These are phyloP conservation scores for Drosophila murphyi DNA, from an alignment of 1,140 invertebrate species.

Conservation along the genomic window DNA sequence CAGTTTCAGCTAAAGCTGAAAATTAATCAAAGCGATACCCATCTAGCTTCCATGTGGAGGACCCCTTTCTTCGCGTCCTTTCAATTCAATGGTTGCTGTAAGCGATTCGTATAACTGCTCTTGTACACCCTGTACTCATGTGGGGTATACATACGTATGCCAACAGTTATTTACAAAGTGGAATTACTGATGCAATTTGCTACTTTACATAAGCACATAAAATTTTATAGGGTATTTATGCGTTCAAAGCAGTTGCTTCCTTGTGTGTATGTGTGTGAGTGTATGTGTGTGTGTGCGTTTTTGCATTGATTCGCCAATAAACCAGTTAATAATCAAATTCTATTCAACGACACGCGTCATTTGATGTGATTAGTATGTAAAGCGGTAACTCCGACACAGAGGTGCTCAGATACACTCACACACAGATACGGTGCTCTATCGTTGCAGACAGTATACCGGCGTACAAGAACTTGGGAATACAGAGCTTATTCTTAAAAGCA, in stretches of 20 bases:
- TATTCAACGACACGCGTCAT: conserved; percentile 70
- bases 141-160: neutral
- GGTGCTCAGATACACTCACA: conserved; percentile 20
- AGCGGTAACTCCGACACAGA: conserved; percentile 32
- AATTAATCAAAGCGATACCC: conserved; percentile 30
- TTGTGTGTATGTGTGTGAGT: neutral
- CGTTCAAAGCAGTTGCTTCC: neutral
- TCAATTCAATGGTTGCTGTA: neutral
- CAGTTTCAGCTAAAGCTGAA: neutral
- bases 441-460: neutral
- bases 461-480: neutral
- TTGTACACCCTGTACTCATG: neutral
- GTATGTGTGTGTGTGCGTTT: neutral
- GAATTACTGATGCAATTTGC: too few species aligned
- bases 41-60: conserved; percentile 7
- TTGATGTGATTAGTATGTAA: conserved; percentile 70
- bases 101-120: conserved; percentile 35
- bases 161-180: neutral
- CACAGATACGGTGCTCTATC: neutral
- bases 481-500: conserved; percentile 3
- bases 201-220: too few species aligned
- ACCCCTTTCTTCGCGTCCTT: conserved; percentile 3
- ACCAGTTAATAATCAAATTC: conserved; percentile 38
- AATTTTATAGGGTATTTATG: conserved; percentile 3
- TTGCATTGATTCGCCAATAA: conserved; percentile 40